Evolutionary conservation across 2,797 vertebrate species (phyloP).

Genomic region (Cephalopachus bancanus): DNA sequence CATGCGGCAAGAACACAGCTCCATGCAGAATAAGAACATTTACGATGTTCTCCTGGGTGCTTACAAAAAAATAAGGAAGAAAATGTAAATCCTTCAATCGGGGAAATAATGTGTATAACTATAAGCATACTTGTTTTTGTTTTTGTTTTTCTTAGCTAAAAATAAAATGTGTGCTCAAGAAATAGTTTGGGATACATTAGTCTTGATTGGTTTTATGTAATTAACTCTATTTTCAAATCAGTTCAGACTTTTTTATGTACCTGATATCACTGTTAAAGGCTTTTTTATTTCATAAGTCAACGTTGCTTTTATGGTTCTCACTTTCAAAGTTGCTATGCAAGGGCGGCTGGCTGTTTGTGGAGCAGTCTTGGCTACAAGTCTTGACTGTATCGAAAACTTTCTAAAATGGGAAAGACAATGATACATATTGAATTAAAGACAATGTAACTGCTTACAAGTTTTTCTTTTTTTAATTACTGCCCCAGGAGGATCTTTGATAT

Average conservation of each 20-base stretch:
- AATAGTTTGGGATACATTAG: background rate
- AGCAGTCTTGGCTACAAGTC: background rate
- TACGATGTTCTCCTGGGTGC: background rate
- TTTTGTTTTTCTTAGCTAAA: background rate
- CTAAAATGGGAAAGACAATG: background rate
- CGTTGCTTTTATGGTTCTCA: constrained; percentile 35
- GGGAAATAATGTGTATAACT: background rate
- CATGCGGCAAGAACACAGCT: constrained; percentile 63
- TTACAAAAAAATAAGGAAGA: background rate
- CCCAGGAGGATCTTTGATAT: background rate
- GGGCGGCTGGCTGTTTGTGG: background rate
- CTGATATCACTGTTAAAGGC: background rate
- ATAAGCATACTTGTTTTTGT: background rate
- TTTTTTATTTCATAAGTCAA: background rate
- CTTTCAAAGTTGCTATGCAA: constrained; percentile 33
- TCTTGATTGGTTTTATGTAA: constrained; percentile 6
- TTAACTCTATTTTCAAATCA: constrained; percentile 30
- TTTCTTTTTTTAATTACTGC: background rate
- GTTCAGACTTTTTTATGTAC: background rate
- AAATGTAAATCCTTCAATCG: constrained; percentile 2
- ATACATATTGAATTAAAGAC: background rate
- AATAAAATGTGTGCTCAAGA: background rate
- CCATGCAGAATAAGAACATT: background rate
- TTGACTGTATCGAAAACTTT: background rate
- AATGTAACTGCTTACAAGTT: background rate